Percentiles rank a stretch among this genome's conserved stretches.
Conservation (phyloP, 2,797 vertebrate genomes). For the Danio aesculapii region DNA sequence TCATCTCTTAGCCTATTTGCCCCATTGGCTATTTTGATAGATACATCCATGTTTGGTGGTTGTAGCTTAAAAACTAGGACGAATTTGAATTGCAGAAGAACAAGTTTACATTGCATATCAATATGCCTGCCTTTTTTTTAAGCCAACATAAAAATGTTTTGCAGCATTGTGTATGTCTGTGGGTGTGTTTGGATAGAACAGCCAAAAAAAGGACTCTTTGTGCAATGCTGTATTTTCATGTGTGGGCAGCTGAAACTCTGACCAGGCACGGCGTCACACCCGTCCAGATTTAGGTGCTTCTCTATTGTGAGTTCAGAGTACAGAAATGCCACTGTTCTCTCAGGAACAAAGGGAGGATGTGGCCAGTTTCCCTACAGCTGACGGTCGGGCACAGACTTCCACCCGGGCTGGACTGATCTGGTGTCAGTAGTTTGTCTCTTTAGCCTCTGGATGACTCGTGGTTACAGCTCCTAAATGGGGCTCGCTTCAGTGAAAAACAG, state of each 20-base stretch:
- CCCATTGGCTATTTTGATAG: no score
- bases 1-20: no score
- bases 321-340: conserved; percentile 37
- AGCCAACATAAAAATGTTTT: not conserved
- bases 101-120: no score
- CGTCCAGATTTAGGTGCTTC: conserved; percentile 40
- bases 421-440: conserved; percentile 22
- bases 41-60: no score
- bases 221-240: conserved; percentile 34
- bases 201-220: conserved; percentile 41
- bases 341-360: conserved; percentile 50
- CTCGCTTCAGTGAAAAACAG: not conserved
- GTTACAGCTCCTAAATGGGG: not conserved
- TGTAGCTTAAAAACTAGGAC: no score
- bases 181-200: conserved; percentile 34
- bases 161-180: conserved; percentile 23
- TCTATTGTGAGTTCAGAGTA: conserved; percentile 38
- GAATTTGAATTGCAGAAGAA: no score
- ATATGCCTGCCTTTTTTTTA: no score
- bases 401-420: conserved; percentile 11
- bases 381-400: conserved; percentile 5
- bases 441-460: conserved; percentile 1
- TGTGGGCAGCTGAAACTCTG: conserved; percentile 43
- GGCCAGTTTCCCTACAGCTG: conserved; percentile 4
- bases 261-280: conserved; percentile 46